Conservation (phyloP, 2,113 vertebrate genomes). For the Periophthalmodon schlosseri region DNA sequence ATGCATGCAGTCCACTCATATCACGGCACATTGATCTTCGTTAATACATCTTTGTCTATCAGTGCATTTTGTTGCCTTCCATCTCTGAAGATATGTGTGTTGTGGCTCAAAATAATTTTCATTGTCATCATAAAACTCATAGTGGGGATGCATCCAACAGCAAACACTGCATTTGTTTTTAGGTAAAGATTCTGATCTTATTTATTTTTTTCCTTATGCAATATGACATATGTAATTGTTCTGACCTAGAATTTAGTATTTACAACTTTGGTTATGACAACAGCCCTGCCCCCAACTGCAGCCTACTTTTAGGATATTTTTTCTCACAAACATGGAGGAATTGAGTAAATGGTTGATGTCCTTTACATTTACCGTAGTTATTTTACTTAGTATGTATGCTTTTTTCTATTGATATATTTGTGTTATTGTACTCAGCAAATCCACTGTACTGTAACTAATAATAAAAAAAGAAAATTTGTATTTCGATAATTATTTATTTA, state of each 20-base stretch:
- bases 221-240: background rate
- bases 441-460: conserved; percentile 7
- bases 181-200: background rate
- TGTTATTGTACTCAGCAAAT: background rate
- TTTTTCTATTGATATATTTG: background rate
- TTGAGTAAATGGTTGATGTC: conserved; percentile 7
- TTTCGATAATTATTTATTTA: background rate
- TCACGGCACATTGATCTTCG: conserved; percentile 41
- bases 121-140: conserved; percentile 27
- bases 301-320: conserved; percentile 8
- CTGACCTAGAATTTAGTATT: conserved; percentile 7
- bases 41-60: conserved; percentile 39
- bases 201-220: background rate
- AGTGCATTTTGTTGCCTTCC: conserved; percentile 51
- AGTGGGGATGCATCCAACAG: conserved; percentile 16
- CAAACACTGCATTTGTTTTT: conserved; percentile 39
- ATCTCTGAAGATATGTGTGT: conserved; percentile 27
- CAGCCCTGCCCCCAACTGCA: background rate
- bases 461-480: background rate
- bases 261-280: background rate
- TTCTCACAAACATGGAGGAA: conserved; percentile 22
- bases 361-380: conserved; percentile 16
- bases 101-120: conserved; percentile 17
- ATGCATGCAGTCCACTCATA: conserved; percentile 55
- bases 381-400: conserved; percentile 5